phyloP scores from a whole-genome alignment of 2,888 invertebrate genomes.

The Strigamia transsilvanica region DNA sequence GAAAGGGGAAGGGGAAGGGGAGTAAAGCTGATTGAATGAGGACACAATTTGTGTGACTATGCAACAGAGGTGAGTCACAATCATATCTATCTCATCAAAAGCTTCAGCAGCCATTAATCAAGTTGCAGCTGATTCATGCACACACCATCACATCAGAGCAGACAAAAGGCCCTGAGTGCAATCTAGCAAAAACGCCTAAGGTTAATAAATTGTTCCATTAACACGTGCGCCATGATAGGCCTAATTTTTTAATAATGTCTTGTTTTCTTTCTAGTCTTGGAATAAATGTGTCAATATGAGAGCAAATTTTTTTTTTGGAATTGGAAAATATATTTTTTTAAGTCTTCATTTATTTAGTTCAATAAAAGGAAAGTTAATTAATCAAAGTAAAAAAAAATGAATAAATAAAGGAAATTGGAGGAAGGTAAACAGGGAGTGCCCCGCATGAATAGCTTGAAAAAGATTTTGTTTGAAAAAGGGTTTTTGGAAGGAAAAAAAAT shows the following conservation, averaged over 20 bases:
- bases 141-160: constrained; percentile 23
- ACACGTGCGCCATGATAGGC: neutral
- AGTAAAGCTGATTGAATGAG: neutral
- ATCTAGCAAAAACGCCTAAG: neutral
- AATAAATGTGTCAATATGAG: no score
- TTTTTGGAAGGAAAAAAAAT: no score
- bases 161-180: neutral
- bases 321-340: no score
- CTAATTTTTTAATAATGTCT: constrained; percentile 2
- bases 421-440: no score
- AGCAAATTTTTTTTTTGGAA: neutral
- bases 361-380: no score
- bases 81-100: constrained; percentile 42
- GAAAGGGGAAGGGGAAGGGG: no score
- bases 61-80: constrained; percentile 39
- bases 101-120: constrained; percentile 40
- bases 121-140: constrained; percentile 29
- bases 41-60: constrained; percentile 42
- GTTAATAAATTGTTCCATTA: constrained; percentile 36
- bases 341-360: no score
- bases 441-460: no score
- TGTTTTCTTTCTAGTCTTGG: neutral
- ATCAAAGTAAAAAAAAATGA: no score
- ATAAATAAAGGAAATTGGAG: no score
- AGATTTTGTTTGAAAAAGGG: no score